Evolutionary conservation across 1,140 invertebrate species (phyloP), one percentile per base, ranked within the genome.

Genomic region (Drosophila sechellia): DNA sequence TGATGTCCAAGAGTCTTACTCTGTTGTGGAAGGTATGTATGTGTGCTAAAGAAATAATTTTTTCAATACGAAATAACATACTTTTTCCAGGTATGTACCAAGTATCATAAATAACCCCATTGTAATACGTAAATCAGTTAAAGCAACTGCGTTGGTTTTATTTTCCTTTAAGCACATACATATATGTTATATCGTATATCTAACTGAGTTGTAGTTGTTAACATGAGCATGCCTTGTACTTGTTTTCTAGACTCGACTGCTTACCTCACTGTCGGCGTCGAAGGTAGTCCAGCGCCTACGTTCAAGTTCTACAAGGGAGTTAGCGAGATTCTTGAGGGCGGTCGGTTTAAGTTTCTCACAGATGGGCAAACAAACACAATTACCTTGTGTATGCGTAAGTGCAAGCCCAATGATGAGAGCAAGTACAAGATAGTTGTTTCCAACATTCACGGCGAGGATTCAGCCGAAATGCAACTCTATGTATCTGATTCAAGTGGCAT

Each of bases 401-500:
- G 97, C 71, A 98, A 99, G 92, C 96, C 97, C 12, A 97, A 97
- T 89, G 99, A 99, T 95, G 99, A 99, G 93, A 98, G 98, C 35
- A 97, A 97, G 92, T 99, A 99, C 93, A 98, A 96, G 91, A 95
- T 99, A 81, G 95, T 97, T 55, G 95, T 99, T 57, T 96, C 96
- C 90, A 99, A 99, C 91, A 95, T 96, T 58, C 96, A 99, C 90
- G 98, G 98, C 61, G 97, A 98, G 92, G 98, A 99, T 92, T 96
- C 96, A 0, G 98, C 97, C 61, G 98, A 98, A 91, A 98, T 98
- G 95, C 96, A 96, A 84, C 94, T 99, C 73, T 99, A 98, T 92
- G 98, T 99, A 35, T 98, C 98, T 80, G 98, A 98, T 95, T 95
- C 98, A 68, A 97, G 97, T 93, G 98, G 97, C 85, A 98, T 99